phyloP scores from a whole-genome alignment of 2,888 invertebrate genomes.

The Spodoptera picta region DNA sequence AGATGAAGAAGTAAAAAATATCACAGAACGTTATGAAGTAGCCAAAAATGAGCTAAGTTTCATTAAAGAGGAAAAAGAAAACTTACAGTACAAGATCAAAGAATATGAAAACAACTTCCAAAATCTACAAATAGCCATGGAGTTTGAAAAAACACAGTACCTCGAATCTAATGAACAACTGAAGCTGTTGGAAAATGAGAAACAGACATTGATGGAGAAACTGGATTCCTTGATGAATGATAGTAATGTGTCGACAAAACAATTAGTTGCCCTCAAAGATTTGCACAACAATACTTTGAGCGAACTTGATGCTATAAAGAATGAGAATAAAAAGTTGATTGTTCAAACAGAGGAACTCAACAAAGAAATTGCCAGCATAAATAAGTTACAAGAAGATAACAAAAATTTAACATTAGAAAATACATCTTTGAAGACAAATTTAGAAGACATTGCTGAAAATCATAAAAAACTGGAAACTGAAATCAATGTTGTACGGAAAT shows the following conservation, averaged over 20 bases:
- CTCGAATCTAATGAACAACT: constrained; percentile 32
- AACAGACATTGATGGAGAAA: constrained; percentile 40
- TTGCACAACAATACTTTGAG: constrained; percentile 39
- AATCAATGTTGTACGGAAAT: constrained; percentile 79
- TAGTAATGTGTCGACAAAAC: constrained; percentile 43
- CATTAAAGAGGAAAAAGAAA: constrained; percentile 52
- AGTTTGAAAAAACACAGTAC: constrained; percentile 46
- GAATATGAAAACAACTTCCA: constrained; percentile 58
- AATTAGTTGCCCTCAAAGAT: constrained; percentile 52
- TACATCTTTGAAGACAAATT: constrained; percentile 59
- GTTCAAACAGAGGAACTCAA: constrained; percentile 58
- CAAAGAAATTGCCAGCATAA: constrained; percentile 19
- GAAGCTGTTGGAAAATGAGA: constrained; percentile 42
- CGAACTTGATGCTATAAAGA: constrained; percentile 52
- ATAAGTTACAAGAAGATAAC: constrained; percentile 52
- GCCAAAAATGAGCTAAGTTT: constrained; percentile 47
- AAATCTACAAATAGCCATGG: constrained; percentile 47
- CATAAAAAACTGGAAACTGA: constrained; percentile 76
- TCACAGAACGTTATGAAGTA: constrained; percentile 36
- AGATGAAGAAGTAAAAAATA: constrained; percentile 46
- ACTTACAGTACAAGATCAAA: constrained; percentile 52
- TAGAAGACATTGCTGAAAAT: constrained; percentile 71
- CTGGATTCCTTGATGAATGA: constrained; percentile 42
- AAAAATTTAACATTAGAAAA: constrained; percentile 74
- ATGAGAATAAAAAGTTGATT: constrained; percentile 59